Percentiles rank a stretch among this genome's conserved stretches.
phyloP scores from a whole-genome alignment of 1,140 invertebrate genomes.

The Dendroctonus ponderosae region DNA sequence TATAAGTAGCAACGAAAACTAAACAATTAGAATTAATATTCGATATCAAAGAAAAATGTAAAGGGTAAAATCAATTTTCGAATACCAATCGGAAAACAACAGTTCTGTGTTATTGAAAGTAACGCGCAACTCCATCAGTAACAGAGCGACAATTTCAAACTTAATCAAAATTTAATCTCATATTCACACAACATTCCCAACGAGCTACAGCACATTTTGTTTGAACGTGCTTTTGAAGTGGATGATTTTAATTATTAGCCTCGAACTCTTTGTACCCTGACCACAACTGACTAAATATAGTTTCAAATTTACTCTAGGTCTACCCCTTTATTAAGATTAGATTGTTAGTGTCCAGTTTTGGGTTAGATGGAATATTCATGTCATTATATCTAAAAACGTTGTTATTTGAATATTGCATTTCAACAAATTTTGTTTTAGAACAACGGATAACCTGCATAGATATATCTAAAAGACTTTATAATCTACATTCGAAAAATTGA shows the following conservation, averaged over 20 bases:
- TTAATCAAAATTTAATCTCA: conserved; percentile 31
- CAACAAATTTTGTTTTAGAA: conserved; percentile 4
- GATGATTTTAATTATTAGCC: conserved; percentile 32
- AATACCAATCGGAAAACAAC: background rate
- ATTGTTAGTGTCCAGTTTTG: conserved; percentile 21
- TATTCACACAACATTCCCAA: conserved; percentile 31
- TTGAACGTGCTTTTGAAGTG: conserved; percentile 32
- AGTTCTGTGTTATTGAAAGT: conserved; percentile 17
- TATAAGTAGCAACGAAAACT: no score
- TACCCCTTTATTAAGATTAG: conserved; percentile 30
- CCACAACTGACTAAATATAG: conserved; percentile 29
- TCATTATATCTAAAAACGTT: conserved; percentile 19
- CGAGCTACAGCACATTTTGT: conserved; percentile 29
- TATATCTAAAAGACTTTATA: no score
- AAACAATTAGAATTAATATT: no score
- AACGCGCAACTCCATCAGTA: conserved; percentile 11
- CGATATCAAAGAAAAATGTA: no score
- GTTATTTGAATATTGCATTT: conserved; percentile 18
- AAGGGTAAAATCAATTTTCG: no score
- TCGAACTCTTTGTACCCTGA: conserved; percentile 28
- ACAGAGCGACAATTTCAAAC: conserved; percentile 29
- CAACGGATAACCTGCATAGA: no score
- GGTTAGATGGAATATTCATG: conserved; percentile 18
- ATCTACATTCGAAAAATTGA: no score
- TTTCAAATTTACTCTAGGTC: conserved; percentile 30